Conservation (phyloP, 2,113 vertebrate genomes). For the Paraplagusia blochii region DNA sequence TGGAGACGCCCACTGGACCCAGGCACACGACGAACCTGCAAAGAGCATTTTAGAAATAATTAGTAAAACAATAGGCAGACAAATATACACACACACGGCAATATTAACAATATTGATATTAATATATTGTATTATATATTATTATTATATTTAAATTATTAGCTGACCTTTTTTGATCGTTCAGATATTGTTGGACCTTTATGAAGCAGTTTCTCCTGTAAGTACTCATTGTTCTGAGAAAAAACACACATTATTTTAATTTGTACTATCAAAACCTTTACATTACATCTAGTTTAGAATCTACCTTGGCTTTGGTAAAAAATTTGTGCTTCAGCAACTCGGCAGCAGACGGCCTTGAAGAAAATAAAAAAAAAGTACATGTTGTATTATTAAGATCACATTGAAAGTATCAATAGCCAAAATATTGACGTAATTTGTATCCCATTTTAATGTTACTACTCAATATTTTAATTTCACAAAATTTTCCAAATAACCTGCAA, state of each 20-base stretch:
- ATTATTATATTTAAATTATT: not conserved
- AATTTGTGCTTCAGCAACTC: constrained; percentile 95
- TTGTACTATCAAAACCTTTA: no score
- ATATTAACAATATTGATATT: constrained; percentile 4
- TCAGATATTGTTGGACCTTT: constrained; percentile 74
- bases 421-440: no score
- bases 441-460: no score
- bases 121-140: no score
- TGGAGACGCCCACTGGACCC: constrained; percentile 75
- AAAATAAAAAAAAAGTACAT: constrained; percentile 8
- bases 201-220: constrained; percentile 68
- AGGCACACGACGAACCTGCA: constrained; percentile 72
- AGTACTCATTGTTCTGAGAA: constrained; percentile 70
- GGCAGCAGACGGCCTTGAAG: constrained; percentile 89
- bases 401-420: not conserved
- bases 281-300: constrained; percentile 1
- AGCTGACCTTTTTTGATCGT: constrained; percentile 71
- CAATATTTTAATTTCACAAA: no score
- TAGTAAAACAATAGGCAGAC: no score
- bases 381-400: constrained; percentile 17
- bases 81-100: not conserved
- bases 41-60: not conserved
- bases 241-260: not conserved
- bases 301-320: constrained; percentile 97
- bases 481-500: no score